Evolutionary conservation across 1,140 invertebrate genomes (phyloP).

Genomic region (Zophobas morio): DNA sequence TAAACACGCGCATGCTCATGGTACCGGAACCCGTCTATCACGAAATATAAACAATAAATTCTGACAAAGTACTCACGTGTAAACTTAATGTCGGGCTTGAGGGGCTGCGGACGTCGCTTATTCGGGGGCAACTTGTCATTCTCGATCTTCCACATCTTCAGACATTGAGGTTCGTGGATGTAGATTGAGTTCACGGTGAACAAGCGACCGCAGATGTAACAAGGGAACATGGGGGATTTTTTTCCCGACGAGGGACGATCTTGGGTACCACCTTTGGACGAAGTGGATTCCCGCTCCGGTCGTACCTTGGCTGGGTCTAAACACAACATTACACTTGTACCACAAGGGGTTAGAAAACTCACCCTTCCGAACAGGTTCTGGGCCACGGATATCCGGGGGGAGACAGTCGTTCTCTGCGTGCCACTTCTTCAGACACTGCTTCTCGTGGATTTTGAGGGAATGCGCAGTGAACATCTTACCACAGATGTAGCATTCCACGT

Average conservation of each 20-base stretch:
- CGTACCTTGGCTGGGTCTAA: neutral
- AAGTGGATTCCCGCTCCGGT: neutral
- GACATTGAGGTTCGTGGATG: constrained; percentile 85
- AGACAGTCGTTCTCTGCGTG: constrained; percentile 55
- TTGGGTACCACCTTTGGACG: neutral
- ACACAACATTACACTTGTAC: no score
- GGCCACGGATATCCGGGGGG: constrained; percentile 53
- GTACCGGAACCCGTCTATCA: neutral
- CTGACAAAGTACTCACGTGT: constrained; percentile 65
- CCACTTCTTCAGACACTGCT: constrained; percentile 82
- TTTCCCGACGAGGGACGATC: constrained; percentile 56
- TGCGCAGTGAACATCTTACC: constrained; percentile 83
- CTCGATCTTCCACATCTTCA: constrained; percentile 82
- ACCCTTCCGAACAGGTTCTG: neutral
- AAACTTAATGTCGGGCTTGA: constrained; percentile 75
- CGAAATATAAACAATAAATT: constrained; percentile 1
- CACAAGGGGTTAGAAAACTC: neutral
- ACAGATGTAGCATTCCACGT: constrained; percentile 78
- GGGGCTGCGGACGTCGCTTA: constrained; percentile 73
- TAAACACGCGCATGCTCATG: neutral
- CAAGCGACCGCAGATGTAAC: constrained; percentile 83
- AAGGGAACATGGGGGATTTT: constrained; percentile 69
- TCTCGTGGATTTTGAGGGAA: constrained; percentile 84
- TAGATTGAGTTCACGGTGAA: constrained; percentile 80
- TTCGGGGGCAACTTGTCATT: constrained; percentile 76